Evolutionary conservation across 2,888 invertebrate species (phyloP).

Genomic region (Dascillus cervinus): DNA sequence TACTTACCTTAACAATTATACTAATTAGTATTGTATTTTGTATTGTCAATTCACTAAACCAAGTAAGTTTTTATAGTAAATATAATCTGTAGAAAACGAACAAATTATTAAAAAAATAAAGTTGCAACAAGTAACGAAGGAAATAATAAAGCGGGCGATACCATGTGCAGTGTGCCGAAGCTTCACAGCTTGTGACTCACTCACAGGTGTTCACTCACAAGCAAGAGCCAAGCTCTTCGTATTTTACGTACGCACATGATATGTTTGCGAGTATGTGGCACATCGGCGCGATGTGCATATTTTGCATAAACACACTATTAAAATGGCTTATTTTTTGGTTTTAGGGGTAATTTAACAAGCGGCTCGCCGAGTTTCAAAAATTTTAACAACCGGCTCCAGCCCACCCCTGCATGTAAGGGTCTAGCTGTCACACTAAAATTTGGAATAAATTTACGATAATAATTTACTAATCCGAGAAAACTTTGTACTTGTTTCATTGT

Average conservation of each 20-base stretch:
- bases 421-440: too few species aligned
- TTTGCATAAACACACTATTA: conserved; percentile 3
- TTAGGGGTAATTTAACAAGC: conserved; percentile 6
- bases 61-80: conserved; percentile 8
- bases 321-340: conserved; percentile 5
- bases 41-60: conserved; percentile 6
- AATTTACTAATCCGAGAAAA: conserved; percentile 17
- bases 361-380: conserved; percentile 4
- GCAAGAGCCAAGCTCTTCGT: conserved; percentile 10
- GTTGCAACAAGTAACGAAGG: too few species aligned
- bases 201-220: conserved; percentile 10
- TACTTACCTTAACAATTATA: conserved; percentile 3
- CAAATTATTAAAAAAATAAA: too few species aligned
- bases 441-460: conserved; percentile 15
- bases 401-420: not conserved
- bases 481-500: conserved; percentile 15
- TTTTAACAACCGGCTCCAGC: conserved; percentile 1
- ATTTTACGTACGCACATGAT: conserved; percentile 9
- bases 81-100: too few species aligned
- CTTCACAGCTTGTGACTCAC: too few species aligned
- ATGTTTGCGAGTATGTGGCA: conserved; percentile 5
- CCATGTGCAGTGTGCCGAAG: too few species aligned
- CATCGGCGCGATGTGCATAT: conserved; percentile 5
- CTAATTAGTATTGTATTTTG: conserved; percentile 5
- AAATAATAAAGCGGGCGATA: too few species aligned